Conservation (phyloP, 2,113 vertebrate species). For the Galbula dea region DNA sequence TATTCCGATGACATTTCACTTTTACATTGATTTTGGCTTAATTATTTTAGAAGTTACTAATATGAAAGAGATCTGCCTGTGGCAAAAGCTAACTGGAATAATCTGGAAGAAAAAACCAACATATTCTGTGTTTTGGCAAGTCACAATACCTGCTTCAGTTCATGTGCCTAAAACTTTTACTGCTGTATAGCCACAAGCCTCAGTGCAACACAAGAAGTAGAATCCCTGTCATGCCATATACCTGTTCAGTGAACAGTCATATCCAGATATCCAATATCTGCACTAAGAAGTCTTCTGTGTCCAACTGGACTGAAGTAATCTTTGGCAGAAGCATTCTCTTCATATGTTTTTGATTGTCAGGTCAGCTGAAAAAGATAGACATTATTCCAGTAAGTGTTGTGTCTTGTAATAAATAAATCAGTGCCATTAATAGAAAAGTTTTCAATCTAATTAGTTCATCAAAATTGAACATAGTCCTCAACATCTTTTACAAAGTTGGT, state of each 20-base stretch:
- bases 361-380: background rate
- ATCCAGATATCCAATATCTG: background rate
- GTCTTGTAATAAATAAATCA: background rate
- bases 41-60: constrained; percentile 1
- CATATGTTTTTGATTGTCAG: background rate
- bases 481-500: background rate
- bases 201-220: background rate
- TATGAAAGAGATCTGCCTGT: background rate
- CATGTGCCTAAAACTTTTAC: background rate
- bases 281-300: background rate
- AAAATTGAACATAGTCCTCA: background rate
- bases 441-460: background rate
- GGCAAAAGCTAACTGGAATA: background rate
- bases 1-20: constrained; percentile 6
- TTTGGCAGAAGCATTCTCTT: background rate
- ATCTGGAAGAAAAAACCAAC: background rate
- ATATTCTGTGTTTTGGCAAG: background rate
- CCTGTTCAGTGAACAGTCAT: background rate
- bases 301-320: background rate
- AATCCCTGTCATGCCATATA: background rate
- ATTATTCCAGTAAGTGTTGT: background rate
- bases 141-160: background rate
- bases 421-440: background rate
- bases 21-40: constrained; percentile 38
- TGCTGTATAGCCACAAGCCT: background rate